phyloP scores from a whole-genome alignment of 2,113 vertebrate species.

The Pollimyrus isidori region DNA sequence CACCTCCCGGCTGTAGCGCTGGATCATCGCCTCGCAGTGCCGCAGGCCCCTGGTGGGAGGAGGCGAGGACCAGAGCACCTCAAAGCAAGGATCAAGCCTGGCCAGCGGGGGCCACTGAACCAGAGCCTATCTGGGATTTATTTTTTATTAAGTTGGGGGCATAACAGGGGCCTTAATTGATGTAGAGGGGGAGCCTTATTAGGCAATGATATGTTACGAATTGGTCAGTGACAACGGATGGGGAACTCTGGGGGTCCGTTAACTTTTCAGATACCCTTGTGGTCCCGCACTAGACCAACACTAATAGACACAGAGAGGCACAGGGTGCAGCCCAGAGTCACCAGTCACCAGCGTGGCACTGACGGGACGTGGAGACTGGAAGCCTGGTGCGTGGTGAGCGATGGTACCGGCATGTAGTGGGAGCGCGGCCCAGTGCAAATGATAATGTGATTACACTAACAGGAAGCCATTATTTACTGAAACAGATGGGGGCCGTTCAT shows the following conservation, averaged over 20 bases:
- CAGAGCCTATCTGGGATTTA: background rate
- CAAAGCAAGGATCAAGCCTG: background rate
- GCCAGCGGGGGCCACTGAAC: background rate
- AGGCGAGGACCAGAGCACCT: background rate
- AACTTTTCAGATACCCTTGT: background rate
- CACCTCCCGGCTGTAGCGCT: conserved; percentile 76
- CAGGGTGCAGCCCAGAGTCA: background rate
- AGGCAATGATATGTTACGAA: background rate
- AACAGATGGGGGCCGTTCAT: conserved; percentile 20
- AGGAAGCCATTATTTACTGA: conserved; percentile 23
- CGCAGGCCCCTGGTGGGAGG: conserved; percentile 66
- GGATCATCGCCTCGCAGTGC: conserved; percentile 86
- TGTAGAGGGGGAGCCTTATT: background rate
- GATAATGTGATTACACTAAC: conserved; percentile 42
- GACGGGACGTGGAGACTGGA: background rate
- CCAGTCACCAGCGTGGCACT: background rate
- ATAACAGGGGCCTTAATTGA: background rate
- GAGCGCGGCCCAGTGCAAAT: conserved; percentile 26
- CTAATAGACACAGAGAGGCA: background rate
- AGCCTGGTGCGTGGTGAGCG: background rate
- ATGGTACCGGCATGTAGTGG: background rate
- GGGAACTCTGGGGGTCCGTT: background rate
- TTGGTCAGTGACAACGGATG: background rate
- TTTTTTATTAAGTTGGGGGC: background rate
- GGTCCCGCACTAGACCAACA: background rate